Base-by-base conservation (phyloP, 2,797 vertebrate genomes). In the Cyclopterus lumpus region DNA sequence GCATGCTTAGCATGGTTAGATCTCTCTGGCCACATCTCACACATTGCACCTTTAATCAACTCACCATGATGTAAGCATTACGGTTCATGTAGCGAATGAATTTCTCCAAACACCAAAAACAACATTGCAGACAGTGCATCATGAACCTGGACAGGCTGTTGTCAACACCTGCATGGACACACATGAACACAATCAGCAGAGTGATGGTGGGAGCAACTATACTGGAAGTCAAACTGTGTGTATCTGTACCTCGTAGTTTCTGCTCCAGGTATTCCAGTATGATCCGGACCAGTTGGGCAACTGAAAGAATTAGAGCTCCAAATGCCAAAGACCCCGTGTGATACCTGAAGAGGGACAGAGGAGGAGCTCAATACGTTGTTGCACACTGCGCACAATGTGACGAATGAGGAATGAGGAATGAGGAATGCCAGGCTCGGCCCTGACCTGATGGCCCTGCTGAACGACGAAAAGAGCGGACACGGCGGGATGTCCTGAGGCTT, bases 1-100 rank as follows among this genome's bases (percentile, higher is more conserved):
- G 15, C 42, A 7, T 44, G 15, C 42, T n/a, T 44, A 6, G 44
- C 18, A 16, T 44, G 15, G 6, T 42, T 6, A 44, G 42, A 16
- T 16, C n/a, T n/a, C 46, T 49, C 8, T 48, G 46, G 20, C 46
- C 46, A n/a, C 18, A n/a, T 48, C 46, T 51, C 22, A 22, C 5
- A 24, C 51, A 26, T 15, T 24, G 22, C 24, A 1, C 1, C n/a
- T 38, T 15, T 18, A 22, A 5, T 24, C n/a, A 32, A 89, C 96
- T 90, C 92, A 97, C 97, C 97, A 98, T 97, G 81, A 98, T 96
- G 67, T 97, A 98, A 22, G 97, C 96, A 64, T 98, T 97, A 88
- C 93, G 94, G 94, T 97, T 98, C 91, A 98, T 94, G 93, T 97
- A 96, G 86, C 95, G 96, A 36, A 98, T 88, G 80, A 96, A 91